Percentiles rank a stretch among this genome's conserved stretches.
phyloP scores from a whole-genome alignment of 2,888 invertebrate genomes.

The Hypena proboscidalis region DNA sequence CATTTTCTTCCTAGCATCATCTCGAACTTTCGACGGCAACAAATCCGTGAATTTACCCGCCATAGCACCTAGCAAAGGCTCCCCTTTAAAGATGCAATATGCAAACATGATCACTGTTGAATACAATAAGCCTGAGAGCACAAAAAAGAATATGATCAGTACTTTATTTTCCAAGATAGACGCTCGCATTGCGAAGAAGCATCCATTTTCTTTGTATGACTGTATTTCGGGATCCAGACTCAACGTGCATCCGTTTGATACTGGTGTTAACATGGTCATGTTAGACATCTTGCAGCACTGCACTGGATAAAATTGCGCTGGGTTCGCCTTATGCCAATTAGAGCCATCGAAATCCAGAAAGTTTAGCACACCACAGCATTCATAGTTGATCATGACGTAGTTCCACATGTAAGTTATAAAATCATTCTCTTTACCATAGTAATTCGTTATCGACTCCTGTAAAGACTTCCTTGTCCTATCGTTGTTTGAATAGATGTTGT shows the following conservation, averaged over 20 bases:
- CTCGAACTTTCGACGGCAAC: slow-evolving; percentile 40
- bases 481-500: slow-evolving; percentile 69
- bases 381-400: slow-evolving; percentile 66
- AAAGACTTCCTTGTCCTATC: slow-evolving; percentile 54
- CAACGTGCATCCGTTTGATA: slow-evolving; percentile 58
- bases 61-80: slow-evolving; percentile 59
- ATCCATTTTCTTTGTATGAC: slow-evolving; percentile 58
- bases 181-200: slow-evolving; percentile 58
- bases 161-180: slow-evolving; percentile 59
- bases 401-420: slow-evolving; percentile 66
- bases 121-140: slow-evolving; percentile 53
- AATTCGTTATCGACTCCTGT: slow-evolving; percentile 48
- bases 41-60: slow-evolving; percentile 41
- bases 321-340: slow-evolving; percentile 59
- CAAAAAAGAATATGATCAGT: slow-evolving; percentile 57
- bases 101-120: slow-evolving; percentile 60
- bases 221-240: slow-evolving; percentile 39
- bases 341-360: slow-evolving; percentile 65
- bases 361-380: slow-evolving; percentile 70
- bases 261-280: slow-evolving; percentile 51
- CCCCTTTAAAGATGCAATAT: slow-evolving; percentile 65
- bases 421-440: slow-evolving; percentile 71
- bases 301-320: slow-evolving; percentile 58
- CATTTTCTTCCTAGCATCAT: slow-evolving; percentile 30
- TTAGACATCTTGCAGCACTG: slow-evolving; percentile 70